Base-by-base conservation (phyloP, 30 jellyfish, hydroid and myxozoan genomes). In the Mastigias papua region DNA sequence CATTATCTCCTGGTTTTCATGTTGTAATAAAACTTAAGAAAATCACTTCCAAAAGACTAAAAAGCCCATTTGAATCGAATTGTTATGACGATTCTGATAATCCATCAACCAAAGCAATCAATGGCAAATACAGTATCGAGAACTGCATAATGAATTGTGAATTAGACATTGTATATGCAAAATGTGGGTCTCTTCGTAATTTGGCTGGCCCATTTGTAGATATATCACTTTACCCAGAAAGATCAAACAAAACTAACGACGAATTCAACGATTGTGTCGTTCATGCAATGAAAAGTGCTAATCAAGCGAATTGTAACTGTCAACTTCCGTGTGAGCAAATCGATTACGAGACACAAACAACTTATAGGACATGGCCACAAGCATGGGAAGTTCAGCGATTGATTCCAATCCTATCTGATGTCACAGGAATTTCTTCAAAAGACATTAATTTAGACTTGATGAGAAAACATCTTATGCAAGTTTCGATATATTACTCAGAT, bases 61-160 rank as follows among this genome's bases (percentile, higher is more conserved):
- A 15, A 48, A 26, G 33, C 22, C 80, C 80, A 30, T 69, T 69
- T 69, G 31, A 10, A 13, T 69, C 80, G 13, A 26, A 69, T 69
- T 69, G 80, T 31, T 69, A 69, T 21, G 80, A 69, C n/a, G 80
- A 69, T 31, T 19, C 29, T 30, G 80, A 69, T 30, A 69, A 69
- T 31, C 5, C 22, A 20, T 69, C 27, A 23, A 26, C 2, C 63
- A 69, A 69, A 48, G 80, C 57, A 6, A 7, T 69, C 4, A 21
- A 58, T 0, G 80, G 80, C 27, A 69, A 69, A 26, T 60, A 69
- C 80, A 69, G 60, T 15, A 69, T 69, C 25, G 13, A 23, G 8
- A 69, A 31, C 57, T 69, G 80, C 28, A n/a, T 69, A 23, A 26
- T 69, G 51, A n/a, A 58, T 26, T 69, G 80, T 48, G 28, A 20